These are phyloP conservation scores for Tenthredo notha DNA, from an alignment of 2,888 invertebrate species.

Conservation along the genomic window DNA sequence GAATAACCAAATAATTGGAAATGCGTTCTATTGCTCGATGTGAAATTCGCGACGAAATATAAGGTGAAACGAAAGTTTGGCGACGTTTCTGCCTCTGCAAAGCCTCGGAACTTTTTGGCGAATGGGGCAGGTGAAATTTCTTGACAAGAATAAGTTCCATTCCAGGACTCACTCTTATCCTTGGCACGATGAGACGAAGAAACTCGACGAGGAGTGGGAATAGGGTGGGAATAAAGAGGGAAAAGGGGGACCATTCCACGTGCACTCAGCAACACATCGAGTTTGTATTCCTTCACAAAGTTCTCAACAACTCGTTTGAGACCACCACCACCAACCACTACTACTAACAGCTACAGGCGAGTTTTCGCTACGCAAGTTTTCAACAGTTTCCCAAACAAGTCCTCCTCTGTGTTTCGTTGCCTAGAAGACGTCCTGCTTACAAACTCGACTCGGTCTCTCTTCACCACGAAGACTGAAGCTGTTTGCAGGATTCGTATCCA, in stretches of 20 bases:
- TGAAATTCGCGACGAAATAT: constrained; percentile 15
- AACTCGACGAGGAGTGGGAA: constrained; percentile 24
- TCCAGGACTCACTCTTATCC: constrained; percentile 57
- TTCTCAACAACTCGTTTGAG: constrained; percentile 72
- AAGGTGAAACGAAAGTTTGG: constrained; percentile 48
- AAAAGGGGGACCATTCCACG: constrained; percentile 53
- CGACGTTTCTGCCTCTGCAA: background rate
- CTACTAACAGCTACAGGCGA: constrained; percentile 40
- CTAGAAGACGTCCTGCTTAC: constrained; percentile 49
- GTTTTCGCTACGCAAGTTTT: constrained; percentile 52
- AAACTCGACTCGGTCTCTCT: constrained; percentile 44
- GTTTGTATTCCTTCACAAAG: constrained; percentile 70
- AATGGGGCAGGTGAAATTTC: constrained; percentile 65
- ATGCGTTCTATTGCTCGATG: constrained; percentile 4
- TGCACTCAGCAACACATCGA: constrained; percentile 62
- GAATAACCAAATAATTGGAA: constrained; percentile 23
- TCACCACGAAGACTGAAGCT: constrained; percentile 19
- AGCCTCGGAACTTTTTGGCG: constrained; percentile 33
- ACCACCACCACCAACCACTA: constrained; percentile 63
- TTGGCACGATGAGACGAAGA: constrained; percentile 48
- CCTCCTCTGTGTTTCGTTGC: constrained; percentile 56
- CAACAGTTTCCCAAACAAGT: constrained; percentile 53
- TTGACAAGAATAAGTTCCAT: constrained; percentile 66
- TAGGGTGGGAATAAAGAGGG: constrained; percentile 43
- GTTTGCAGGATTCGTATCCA: constrained; percentile 3